Conservation (phyloP, 2,797 vertebrate genomes). For the Arnoldichthys spilopterus region DNA sequence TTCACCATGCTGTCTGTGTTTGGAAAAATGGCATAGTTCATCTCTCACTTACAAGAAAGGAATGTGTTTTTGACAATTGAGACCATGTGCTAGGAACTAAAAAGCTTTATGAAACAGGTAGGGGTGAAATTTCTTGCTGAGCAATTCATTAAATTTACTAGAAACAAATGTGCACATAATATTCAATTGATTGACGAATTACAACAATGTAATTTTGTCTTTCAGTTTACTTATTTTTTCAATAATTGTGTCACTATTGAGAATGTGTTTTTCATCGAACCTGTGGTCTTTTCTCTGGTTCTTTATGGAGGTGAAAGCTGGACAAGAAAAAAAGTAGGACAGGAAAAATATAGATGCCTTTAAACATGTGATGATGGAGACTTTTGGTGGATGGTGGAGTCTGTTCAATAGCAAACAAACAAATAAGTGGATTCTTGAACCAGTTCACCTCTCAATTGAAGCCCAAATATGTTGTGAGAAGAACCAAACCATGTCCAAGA, state of each 20-base stretch:
- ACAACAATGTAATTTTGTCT: not conserved
- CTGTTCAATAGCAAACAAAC: too few relatives aligned
- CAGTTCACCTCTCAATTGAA: too few relatives aligned
- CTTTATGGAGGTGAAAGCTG: too few relatives aligned
- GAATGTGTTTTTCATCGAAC: too few relatives aligned
- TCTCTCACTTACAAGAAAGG: not conserved
- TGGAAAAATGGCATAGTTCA: not conserved
- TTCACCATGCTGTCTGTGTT: not conserved
- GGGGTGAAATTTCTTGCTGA: not conserved
- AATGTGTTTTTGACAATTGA: not conserved
- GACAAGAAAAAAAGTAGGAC: too few relatives aligned
- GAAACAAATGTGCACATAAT: not conserved
- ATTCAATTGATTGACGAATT: not conserved
- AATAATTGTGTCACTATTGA: not conserved
- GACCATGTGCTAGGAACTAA: not conserved
- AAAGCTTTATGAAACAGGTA: not conserved
- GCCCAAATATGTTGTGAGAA: too few relatives aligned
- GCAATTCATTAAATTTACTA: not conserved
- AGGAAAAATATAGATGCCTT: too few relatives aligned
- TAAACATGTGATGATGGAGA: too few relatives aligned
- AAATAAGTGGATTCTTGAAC: too few relatives aligned
- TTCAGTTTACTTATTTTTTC: not conserved
- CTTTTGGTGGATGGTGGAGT: too few relatives aligned
- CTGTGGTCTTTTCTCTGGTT: too few relatives aligned
- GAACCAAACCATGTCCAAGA: too few relatives aligned